Evolutionary conservation across 30 jellyfish, hydroid and myxozoan genomes (phyloP), one percentile per base, ranked within the genome.

Genomic region (Cassiopea xamachana): DNA sequence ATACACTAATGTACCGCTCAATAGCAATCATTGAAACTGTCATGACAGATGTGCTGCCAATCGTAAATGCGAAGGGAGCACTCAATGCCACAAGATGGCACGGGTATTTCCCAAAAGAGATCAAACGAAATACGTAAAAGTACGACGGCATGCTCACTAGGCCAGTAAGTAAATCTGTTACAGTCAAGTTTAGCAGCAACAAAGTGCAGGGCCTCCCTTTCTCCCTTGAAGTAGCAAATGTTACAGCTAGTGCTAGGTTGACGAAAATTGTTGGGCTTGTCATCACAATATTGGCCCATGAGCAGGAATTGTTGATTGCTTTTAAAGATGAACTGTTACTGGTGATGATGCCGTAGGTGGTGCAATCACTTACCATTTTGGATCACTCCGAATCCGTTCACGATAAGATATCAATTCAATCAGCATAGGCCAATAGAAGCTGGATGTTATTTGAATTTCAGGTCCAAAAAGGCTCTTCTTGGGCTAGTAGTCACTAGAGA

Each of bases 1-100:
- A 81, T 1, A 81, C 55, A 55, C 69, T 73, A 19, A 60, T 39
- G 89, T 81, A 81, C 62, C 89, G 80, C 69, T 81, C 89, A 1
- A 81, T 2, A 15, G 89, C 69, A 8, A 81, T 81, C 73, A 51
- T 39, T 19, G 81, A 6, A 19, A 81, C 49, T 27, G 89, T 73
- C 69, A 81, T 46, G 47, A 60, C 43, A 8, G 89, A 81, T 2
- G 68, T 61, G 19, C 74, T 12, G 67, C 81, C 43, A 46, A 81
- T 2, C 7, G 75, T 43, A 64, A 45, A 61, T 1, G 70, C 44
- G 7, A 64, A 12, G 1, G 89, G 81, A 15, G 44, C 7, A 27
- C 50, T 73, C 9, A 81, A 9, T 27, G 58, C 55, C 71, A 64
- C 48, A 79, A n/a, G 47, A 17, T 70, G 14, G 39, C 88, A 55